Evolutionary conservation across 2,797 vertebrate genomes (phyloP), one percentile per base, ranked within the genome.

Genomic region (Periparus ater): DNA sequence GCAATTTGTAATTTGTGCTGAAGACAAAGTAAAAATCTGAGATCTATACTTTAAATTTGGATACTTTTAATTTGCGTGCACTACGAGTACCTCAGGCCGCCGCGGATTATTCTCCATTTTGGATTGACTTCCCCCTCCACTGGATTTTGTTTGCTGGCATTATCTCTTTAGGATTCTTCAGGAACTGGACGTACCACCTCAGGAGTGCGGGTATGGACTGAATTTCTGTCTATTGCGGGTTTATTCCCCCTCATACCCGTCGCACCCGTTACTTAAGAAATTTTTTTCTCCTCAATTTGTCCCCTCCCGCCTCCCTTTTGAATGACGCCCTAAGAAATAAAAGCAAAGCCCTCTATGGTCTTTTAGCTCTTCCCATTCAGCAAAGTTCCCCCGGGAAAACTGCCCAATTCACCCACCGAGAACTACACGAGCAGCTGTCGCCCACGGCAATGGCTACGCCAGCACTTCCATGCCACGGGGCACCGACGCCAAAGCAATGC

Each of bases 101-200:
- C 98, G 98, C 98, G 98, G 98, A 98, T 98, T 98, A 98, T 98
- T 98, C 97, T 98, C 95, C 97, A 96, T 97, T 97, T 97, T 98
- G 98, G 98, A 98, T 98, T 98, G 98, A 98, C 98, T 98, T 98
- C 96, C 96, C 97, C 97, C 93, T 81, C 96, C 97, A 98, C 96
- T 95, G 97, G 97, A 96, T 96, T 96, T 95, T 92, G 95, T 97
- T 96, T 95, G 97, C 97, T 97, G 97, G 96, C 63, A 77, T 97
- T 96, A 95, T 96, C 96, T 97, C 97, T 86, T 98, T 98, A 98
- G 97, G 97, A 97, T 95, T 97, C 97, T 97, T 98, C 97, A 97
- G 95, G 97, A 98, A 97, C 97, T 94, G 97, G 96, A 98, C 78
- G 87, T 95, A 96, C 88, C 95, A 97, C 97, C 95, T 98, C 97